phyloP scores from a whole-genome alignment of 2,797 vertebrate genomes.

The Falco naumanni region DNA sequence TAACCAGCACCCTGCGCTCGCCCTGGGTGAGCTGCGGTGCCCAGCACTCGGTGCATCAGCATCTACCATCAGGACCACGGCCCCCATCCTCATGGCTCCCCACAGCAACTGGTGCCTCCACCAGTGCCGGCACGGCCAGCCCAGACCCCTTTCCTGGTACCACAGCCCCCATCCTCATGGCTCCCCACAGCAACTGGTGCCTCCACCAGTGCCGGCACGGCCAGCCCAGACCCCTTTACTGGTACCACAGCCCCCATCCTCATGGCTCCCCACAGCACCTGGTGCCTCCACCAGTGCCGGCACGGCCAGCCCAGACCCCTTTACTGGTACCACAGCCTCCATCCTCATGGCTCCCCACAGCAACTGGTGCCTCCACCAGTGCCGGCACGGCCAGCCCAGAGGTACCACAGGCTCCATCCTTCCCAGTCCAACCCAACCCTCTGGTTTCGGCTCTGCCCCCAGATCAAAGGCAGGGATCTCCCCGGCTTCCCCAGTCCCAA shows the following conservation, averaged over 20 bases:
- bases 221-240: too few relatives aligned
- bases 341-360: too few relatives aligned
- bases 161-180: background rate
- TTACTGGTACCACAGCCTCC: background rate
- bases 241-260: background rate
- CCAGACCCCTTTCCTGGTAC: background rate
- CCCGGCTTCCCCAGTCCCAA: background rate
- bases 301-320: background rate
- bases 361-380: too few relatives aligned
- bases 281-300: background rate
- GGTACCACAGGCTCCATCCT: background rate
- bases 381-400: too few relatives aligned
- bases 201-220: too few relatives aligned
- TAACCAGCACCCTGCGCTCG: background rate
- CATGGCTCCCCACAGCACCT: fast-evolving
- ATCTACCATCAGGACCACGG: background rate
- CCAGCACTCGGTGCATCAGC: background rate
- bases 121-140: background rate
- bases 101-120: fast-evolving
- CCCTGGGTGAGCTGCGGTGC: background rate
- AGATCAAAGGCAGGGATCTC: background rate
- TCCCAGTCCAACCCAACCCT: background rate
- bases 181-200: too few relatives aligned
- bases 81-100: background rate
- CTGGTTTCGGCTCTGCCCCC: background rate